Conservation (phyloP, 1,140 invertebrate species). For the Megalonaias nervosa region DNA sequence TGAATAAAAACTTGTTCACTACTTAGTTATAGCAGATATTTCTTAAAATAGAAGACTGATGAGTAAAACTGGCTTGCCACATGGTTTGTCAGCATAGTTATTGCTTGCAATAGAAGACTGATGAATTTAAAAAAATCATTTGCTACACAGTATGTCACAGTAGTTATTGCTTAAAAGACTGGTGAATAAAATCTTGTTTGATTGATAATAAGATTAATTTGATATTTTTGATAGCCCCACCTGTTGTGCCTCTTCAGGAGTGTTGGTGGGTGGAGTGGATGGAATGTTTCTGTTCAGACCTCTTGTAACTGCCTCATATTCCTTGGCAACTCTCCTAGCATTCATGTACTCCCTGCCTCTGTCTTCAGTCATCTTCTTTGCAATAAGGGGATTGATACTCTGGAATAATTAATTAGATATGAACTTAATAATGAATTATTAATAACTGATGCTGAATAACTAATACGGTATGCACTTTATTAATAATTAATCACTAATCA, state of each 20-base stretch:
- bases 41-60: too few relatives aligned
- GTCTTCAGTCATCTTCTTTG: constrained; percentile 94
- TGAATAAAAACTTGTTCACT: too few relatives aligned
- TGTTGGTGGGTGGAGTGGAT: constrained; percentile 92
- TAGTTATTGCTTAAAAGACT: too few relatives aligned
- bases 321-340: constrained; percentile 95
- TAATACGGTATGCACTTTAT: too few relatives aligned
- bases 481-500: too few relatives aligned
- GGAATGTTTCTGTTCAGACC: constrained; percentile 96
- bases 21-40: too few relatives aligned
- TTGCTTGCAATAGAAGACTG: too few relatives aligned
- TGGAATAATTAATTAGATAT: constrained; percentile 82
- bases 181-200: too few relatives aligned
- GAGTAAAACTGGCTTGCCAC: too few relatives aligned
- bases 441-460: background rate
- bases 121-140: too few relatives aligned
- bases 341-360: constrained; percentile 97
- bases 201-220: background rate
- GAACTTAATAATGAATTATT: background rate
- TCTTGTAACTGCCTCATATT: constrained; percentile 94
- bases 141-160: too few relatives aligned
- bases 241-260: constrained; percentile 94
- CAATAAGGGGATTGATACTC: constrained; percentile 97
- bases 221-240: constrained; percentile 71
- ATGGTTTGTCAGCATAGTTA: too few relatives aligned